These are phyloP conservation scores for Otocyon megalotis DNA, from an alignment of 2,113 vertebrate species.

Conservation along the genomic window DNA sequence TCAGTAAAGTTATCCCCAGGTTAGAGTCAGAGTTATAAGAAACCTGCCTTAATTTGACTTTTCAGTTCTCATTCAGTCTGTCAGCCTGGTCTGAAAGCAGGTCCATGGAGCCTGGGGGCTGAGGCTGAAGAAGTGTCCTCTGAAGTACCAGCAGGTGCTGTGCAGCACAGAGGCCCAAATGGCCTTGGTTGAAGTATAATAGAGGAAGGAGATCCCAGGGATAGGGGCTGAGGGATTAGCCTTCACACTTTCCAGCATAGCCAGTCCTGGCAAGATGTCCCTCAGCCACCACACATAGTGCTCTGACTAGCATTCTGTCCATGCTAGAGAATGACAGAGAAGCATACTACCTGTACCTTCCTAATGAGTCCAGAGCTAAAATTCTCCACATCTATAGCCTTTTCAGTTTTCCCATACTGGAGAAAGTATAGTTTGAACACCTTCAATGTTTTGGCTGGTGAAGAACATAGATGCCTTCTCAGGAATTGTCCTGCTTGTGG, in stretches of 20 bases:
- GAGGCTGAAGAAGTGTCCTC: background rate
- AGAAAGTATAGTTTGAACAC: constrained; percentile 18
- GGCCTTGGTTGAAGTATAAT: background rate
- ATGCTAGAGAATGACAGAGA: background rate
- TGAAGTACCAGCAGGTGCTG: background rate
- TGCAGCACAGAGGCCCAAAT: background rate
- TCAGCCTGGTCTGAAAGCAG: background rate
- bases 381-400: background rate
- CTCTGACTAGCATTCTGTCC: background rate
- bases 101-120: background rate
- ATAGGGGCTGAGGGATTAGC: background rate
- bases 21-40: background rate
- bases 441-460: background rate
- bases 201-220: background rate
- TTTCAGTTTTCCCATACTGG: constrained; percentile 1
- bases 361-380: background rate
- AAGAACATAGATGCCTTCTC: constrained; percentile 9
- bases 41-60: constrained; percentile 31
- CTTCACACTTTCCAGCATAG: background rate
- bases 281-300: background rate
- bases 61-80: background rate
- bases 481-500: background rate
- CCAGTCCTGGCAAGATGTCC: background rate
- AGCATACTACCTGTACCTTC: background rate
- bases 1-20: background rate